These are phyloP conservation scores for Apomyelois bistriatella DNA, from an alignment of 2,888 invertebrate genomes.

Conservation along the genomic window DNA sequence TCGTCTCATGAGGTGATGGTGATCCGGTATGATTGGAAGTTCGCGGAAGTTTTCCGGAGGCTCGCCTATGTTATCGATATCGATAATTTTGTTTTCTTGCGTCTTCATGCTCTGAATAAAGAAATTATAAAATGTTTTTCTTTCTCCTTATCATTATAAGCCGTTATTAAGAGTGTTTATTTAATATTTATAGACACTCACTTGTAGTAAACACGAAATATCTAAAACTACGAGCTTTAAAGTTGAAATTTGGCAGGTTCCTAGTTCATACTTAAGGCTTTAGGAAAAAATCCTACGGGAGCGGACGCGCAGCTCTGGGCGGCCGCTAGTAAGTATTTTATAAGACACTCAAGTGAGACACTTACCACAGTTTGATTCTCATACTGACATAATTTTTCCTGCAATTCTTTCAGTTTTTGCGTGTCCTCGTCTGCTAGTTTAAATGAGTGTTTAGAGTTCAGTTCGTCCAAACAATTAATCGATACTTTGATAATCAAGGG, in stretches of 20 bases:
- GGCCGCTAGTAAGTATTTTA: too few species aligned
- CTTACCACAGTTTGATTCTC: conserved; percentile 42
- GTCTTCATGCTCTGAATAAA: neutral
- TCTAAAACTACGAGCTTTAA: too few species aligned
- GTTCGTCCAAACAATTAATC: conserved; percentile 42
- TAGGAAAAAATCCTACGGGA: too few species aligned
- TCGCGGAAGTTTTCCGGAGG: conserved; percentile 59
- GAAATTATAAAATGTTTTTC: neutral
- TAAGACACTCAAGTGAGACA: too few species aligned
- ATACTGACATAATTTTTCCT: conserved; percentile 34
- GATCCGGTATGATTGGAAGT: conserved; percentile 47
- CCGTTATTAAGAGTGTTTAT: too few species aligned
- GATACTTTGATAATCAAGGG: conserved; percentile 48
- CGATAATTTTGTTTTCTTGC: neutral
- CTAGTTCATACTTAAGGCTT: too few species aligned
- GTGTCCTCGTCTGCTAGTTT: conserved; percentile 34
- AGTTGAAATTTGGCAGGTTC: too few species aligned
- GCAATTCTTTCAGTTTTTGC: conserved; percentile 37
- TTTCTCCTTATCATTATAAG: too few species aligned
- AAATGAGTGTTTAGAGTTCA: conserved; percentile 42
- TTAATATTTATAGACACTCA: too few species aligned
- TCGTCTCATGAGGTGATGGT: conserved; percentile 43
- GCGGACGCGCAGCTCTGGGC: too few species aligned
- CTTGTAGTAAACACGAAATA: too few species aligned
- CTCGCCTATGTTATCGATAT: conserved; percentile 23